Conservation (phyloP, 2,797 vertebrate genomes). For the Helostoma temminkii region DNA sequence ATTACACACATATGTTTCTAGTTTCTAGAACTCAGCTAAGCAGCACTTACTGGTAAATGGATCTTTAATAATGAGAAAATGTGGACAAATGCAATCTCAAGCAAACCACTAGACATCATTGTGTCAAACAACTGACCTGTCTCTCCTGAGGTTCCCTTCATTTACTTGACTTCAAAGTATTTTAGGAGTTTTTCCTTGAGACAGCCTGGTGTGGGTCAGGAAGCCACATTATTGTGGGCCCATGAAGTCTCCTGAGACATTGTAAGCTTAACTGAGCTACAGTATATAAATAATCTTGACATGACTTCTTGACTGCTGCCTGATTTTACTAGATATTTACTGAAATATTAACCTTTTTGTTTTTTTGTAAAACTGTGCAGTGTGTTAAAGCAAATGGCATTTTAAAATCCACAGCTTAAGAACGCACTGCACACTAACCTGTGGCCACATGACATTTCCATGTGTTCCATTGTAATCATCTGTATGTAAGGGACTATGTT, state of each 20-base stretch:
- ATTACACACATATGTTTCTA: not conserved
- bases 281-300: not conserved
- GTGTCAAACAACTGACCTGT: slow-evolving; percentile 13
- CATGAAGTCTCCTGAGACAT: slow-evolving; percentile 12
- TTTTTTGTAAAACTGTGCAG: not conserved
- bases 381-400: no score
- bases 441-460: slow-evolving; percentile 2
- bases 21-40: slow-evolving; percentile 10
- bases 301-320: not conserved
- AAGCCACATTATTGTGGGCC: not conserved
- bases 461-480: not conserved
- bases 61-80: slow-evolving; percentile 14
- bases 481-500: no score
- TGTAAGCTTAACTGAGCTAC: not conserved
- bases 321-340: slow-evolving; percentile 11
- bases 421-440: not conserved
- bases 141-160: slow-evolving; percentile 10
- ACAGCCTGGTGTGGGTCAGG: not conserved
- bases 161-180: not conserved
- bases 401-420: not conserved
- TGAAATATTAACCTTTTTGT: not conserved
- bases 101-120: slow-evolving; percentile 8
- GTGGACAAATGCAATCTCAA: slow-evolving; percentile 1
- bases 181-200: slow-evolving; percentile 11
- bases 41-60: not conserved